Percentiles rank a stretch among this genome's conserved stretches.
These are phyloP conservation scores for Lycophotia porphyrea DNA, from an alignment of 2,888 invertebrate genomes.

Conservation along the genomic window DNA sequence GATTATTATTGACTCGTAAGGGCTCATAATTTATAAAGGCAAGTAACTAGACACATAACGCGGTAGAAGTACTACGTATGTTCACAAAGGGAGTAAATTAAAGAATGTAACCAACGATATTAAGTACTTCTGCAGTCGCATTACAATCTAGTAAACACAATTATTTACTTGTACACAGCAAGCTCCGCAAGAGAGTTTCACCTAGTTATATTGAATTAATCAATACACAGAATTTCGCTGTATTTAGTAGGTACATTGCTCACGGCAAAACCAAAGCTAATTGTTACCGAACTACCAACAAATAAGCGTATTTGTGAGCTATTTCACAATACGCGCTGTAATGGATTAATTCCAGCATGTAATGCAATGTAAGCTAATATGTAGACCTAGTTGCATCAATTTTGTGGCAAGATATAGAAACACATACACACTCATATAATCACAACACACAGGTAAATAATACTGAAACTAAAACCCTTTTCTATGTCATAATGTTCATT, in stretches of 20 bases:
- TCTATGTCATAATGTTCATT: neutral
- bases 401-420: neutral
- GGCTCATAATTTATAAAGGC: slow-evolving; percentile 1
- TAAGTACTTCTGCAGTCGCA: slow-evolving; percentile 7
- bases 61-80: neutral
- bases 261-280: neutral
- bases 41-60: neutral
- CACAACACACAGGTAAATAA: too few relatives aligned
- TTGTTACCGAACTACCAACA: slow-evolving; percentile 3
- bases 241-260: neutral
- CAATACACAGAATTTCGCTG: neutral
- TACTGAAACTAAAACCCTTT: neutral
- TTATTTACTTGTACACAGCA: slow-evolving; percentile 5
- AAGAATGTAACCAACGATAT: slow-evolving; percentile 11
- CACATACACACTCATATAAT: neutral
- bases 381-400: neutral
- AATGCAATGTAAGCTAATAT: neutral
- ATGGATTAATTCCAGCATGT: slow-evolving; percentile 11
- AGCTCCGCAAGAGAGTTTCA: neutral
- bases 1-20: slow-evolving; percentile 1
- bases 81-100: slow-evolving; percentile 14
- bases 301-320: neutral
- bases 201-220: slow-evolving; percentile 15
- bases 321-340: neutral
- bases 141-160: slow-evolving; percentile 17